phyloP scores from a whole-genome alignment of 2,113 vertebrate genomes.

The Cynocephalus volans region DNA sequence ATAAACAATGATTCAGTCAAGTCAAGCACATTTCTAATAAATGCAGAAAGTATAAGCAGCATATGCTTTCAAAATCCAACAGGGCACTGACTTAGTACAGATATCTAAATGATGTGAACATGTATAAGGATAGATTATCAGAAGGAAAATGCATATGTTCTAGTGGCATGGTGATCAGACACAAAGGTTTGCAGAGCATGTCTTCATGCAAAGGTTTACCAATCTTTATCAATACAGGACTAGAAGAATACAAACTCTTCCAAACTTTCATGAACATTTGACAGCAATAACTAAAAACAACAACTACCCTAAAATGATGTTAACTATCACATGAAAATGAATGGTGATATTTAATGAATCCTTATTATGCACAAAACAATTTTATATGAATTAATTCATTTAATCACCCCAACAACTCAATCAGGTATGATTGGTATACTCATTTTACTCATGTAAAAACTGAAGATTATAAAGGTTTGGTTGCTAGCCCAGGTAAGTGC shows the following conservation, averaged over 20 bases:
- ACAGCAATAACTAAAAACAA: background rate
- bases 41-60: background rate
- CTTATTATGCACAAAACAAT: background rate
- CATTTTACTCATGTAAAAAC: background rate
- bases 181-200: background rate
- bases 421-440: background rate
- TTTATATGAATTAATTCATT: background rate
- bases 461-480: background rate
- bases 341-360: background rate
- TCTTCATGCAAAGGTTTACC: background rate
- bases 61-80: background rate
- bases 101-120: background rate
- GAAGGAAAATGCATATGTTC: background rate
- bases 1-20: background rate
- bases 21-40: background rate
- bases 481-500: background rate
- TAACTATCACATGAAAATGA: background rate
- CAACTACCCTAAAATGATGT: background rate
- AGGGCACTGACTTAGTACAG: fast-evolving
- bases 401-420: background rate
- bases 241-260: background rate
- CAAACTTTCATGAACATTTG: background rate
- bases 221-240: background rate
- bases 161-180: background rate
- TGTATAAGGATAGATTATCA: background rate